phyloP scores from a whole-genome alignment of 2,888 invertebrate species.

The Tholera decimalis region DNA sequence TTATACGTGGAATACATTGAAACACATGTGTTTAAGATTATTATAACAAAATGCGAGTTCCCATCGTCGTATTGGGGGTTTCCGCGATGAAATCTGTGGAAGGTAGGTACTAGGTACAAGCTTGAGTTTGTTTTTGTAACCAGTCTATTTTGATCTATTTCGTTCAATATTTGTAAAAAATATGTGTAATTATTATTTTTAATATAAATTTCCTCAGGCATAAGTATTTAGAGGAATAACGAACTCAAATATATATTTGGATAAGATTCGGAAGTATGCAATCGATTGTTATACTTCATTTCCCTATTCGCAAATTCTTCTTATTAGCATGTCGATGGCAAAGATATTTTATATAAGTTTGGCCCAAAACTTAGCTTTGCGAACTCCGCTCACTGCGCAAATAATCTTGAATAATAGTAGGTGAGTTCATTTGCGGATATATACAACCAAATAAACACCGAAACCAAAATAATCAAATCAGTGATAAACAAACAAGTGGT shows the following conservation, averaged over 20 bases:
- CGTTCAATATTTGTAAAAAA: not conserved
- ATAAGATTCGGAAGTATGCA: not conserved
- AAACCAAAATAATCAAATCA: not conserved
- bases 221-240: not conserved
- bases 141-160: slow-evolving; percentile 9
- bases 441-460: not conserved
- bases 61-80: slow-evolving; percentile 18
- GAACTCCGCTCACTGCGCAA: too few species aligned
- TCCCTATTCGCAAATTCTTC: not conserved
- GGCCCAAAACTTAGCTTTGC: too few species aligned
- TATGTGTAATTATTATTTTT: not conserved
- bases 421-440: not conserved
- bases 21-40: slow-evolving; percentile 39
- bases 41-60: slow-evolving; percentile 29
- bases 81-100: slow-evolving; percentile 26
- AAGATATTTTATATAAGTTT: too few species aligned
- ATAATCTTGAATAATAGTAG: too few species aligned
- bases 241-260: not conserved
- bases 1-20: slow-evolving; percentile 38
- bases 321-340: too few species aligned
- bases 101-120: not conserved
- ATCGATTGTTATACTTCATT: not conserved
- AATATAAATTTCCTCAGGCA: not conserved
- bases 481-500: too few species aligned
- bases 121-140: not conserved